Conservation (phyloP, 1,140 invertebrate species). For the Heliconius hewitsoni region DNA sequence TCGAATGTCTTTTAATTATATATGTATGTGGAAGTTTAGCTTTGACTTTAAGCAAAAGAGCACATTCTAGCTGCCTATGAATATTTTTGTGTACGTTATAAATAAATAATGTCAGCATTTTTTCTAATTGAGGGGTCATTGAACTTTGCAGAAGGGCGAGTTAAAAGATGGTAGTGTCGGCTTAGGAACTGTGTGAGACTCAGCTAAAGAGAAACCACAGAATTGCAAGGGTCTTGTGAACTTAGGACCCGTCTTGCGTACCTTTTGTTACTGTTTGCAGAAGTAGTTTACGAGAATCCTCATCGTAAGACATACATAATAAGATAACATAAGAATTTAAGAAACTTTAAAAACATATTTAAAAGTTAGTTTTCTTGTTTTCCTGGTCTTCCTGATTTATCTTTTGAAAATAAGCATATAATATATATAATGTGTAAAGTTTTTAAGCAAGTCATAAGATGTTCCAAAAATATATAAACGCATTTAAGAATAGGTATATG, state of each 20-base stretch:
- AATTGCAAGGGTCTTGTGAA: neutral
- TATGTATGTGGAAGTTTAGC: neutral
- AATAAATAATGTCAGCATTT: neutral
- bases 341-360: neutral
- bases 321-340: neutral
- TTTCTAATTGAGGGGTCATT: neutral
- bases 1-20: slow-evolving; percentile 8
- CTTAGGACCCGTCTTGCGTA: neutral
- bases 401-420: too few species aligned
- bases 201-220: neutral
- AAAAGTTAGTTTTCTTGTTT: neutral
- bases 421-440: too few species aligned
- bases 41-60: neutral
- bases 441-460: too few species aligned
- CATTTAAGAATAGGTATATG: too few species aligned
- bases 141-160: neutral
- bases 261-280: neutral
- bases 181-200: neutral
- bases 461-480: too few species aligned
- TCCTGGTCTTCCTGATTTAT: too few species aligned
- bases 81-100: too few species aligned
- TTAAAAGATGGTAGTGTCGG: neutral
- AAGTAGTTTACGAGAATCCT: neutral
- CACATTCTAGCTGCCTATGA: neutral
- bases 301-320: neutral